Percentiles rank a stretch among this genome's conserved stretches.
These are phyloP conservation scores for Paraplagusia blochii DNA, from an alignment of 2,113 vertebrate species.

Conservation along the genomic window DNA sequence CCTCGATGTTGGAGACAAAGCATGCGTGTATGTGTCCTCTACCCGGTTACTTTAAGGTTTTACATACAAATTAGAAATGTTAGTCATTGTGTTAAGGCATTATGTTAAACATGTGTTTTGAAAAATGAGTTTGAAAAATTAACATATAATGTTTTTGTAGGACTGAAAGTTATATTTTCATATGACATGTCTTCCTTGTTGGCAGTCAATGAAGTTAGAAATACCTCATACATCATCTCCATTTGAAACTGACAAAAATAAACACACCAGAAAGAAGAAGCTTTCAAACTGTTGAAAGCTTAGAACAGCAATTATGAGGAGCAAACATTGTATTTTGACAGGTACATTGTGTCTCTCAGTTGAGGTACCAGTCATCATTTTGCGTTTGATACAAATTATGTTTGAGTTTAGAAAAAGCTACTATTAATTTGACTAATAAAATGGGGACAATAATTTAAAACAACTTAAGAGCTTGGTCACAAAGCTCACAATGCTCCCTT, in stretches of 20 bases:
- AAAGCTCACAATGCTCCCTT: not conserved
- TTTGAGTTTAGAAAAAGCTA: no score
- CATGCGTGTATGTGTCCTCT: constrained; percentile 1
- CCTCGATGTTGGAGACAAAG: not conserved
- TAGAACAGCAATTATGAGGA: not conserved
- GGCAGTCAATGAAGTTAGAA: no score
- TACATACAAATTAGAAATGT: not conserved
- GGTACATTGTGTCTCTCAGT: not conserved
- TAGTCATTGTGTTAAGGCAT: no score
- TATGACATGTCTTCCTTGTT: no score
- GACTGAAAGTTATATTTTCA: no score
- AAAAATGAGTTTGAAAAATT: no score
- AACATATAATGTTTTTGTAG: no score
- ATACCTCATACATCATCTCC: not conserved
- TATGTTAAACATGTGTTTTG: no score
- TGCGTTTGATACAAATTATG: no score
- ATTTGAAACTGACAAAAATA: not conserved
- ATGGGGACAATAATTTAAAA: not conserved
- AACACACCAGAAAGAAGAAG: not conserved
- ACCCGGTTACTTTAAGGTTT: no score
- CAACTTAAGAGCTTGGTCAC: not conserved
- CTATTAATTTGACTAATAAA: no score
- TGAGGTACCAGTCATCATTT: no score
- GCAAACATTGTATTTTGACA: not conserved
- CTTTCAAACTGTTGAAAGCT: not conserved